These are phyloP conservation scores for Phoenicopterus ruber DNA, from an alignment of 2,113 vertebrate genomes.

Conservation along the genomic window DNA sequence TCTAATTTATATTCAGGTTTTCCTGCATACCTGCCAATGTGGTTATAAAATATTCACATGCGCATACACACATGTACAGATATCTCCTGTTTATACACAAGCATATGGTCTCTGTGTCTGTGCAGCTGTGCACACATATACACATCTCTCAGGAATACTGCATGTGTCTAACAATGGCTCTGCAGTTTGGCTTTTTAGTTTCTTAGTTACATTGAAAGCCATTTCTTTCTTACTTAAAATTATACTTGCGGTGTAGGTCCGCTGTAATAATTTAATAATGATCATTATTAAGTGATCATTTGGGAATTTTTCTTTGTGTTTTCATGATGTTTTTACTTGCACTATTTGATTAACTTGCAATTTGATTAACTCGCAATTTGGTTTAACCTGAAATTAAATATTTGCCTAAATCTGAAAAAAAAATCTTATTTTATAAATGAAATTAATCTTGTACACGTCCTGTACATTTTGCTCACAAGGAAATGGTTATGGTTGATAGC, in stretches of 20 bases:
- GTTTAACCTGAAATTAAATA: not conserved
- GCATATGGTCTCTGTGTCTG: slow-evolving; percentile 16
- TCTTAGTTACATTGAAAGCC: not conserved
- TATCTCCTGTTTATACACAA: not conserved
- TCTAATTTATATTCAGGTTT: not conserved
- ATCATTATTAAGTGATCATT: not conserved
- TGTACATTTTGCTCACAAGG: not conserved
- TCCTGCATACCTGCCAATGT: not conserved
- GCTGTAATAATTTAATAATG: no score
- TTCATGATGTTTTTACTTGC: not conserved
- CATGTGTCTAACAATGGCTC: not conserved
- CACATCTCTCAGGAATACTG: not conserved
- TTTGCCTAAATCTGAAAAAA: not conserved
- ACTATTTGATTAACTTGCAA: not conserved
- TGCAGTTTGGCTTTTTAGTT: not conserved
- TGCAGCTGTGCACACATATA: slow-evolving; percentile 54
- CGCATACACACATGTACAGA: not conserved
- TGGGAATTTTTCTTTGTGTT: not conserved
- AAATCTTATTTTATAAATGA: not conserved
- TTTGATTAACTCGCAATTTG: not conserved
- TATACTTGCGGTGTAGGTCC: not conserved
- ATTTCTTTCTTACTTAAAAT: not conserved
- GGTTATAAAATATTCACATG: slow-evolving; percentile 9
- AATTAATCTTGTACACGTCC: not conserved
- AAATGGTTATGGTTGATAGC: not conserved